Conservation (phyloP, 1,140 invertebrate species). For the Leptinotarsa defecta region DNA sequence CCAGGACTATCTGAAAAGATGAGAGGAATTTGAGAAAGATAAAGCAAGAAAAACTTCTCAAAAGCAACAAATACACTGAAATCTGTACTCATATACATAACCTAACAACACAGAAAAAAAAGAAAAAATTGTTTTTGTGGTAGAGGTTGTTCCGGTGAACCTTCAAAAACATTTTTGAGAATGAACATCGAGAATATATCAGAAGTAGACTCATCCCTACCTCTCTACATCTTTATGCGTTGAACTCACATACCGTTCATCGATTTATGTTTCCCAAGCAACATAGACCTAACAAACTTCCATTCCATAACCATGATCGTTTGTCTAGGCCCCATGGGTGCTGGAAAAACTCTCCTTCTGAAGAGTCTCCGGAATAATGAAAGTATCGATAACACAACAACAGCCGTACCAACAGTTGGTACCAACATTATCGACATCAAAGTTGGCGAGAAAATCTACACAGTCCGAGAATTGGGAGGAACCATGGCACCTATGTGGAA, state of each 20-base stretch:
- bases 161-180: too few relatives aligned
- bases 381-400: conserved; percentile 71
- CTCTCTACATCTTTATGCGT: too few relatives aligned
- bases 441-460: conserved; percentile 58
- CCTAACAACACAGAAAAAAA: too few relatives aligned
- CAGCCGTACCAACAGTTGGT: conserved; percentile 77
- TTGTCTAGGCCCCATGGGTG: conserved; percentile 75
- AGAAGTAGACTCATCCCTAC: too few relatives aligned
- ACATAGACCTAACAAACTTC: conserved; percentile 1
- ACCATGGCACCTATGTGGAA: conserved; percentile 79
- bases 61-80: too few relatives aligned
- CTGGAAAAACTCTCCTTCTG: conserved; percentile 80
- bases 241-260: neutral
- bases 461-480: conserved; percentile 74
- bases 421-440: conserved; percentile 72
- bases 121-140: too few relatives aligned
- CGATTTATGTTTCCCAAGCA: conserved; percentile 15
- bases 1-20: too few relatives aligned
- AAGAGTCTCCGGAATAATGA: conserved; percentile 71
- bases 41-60: too few relatives aligned
- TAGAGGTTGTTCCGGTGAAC: too few relatives aligned
- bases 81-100: too few relatives aligned
- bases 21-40: too few relatives aligned
- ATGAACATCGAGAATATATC: too few relatives aligned
- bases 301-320: conserved; percentile 58